phyloP scores from a whole-genome alignment of 2,888 invertebrate genomes.

The Julus scanicus region DNA sequence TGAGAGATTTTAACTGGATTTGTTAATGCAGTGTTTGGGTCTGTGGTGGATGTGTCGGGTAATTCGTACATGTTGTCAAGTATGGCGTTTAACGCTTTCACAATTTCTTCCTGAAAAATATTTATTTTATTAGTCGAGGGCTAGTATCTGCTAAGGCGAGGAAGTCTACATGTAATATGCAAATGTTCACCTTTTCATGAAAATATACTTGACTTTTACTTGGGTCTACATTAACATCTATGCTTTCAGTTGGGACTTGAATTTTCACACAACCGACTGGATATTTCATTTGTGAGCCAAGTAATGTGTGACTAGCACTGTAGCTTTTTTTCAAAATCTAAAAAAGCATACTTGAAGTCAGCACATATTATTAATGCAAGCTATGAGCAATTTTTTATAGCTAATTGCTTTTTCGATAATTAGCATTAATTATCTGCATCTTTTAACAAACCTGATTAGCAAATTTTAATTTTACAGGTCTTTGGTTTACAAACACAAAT shows the following conservation, averaged over 20 bases:
- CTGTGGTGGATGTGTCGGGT: background rate
- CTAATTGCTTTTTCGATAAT: background rate
- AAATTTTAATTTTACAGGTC: constrained; percentile 53
- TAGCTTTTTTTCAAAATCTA: constrained; percentile 67
- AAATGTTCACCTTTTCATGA: constrained; percentile 62
- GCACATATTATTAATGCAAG: background rate
- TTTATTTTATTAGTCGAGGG: background rate
- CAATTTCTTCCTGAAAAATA: constrained; percentile 41
- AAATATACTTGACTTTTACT: constrained; percentile 65
- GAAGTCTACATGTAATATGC: background rate
- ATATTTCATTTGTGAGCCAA: constrained; percentile 62
- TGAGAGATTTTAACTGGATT: background rate
- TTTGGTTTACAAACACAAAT: constrained; percentile 53
- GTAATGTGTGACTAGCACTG: background rate
- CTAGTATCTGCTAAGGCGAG: too few species aligned
- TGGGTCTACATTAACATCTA: constrained; percentile 66
- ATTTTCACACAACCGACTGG: constrained; percentile 67
- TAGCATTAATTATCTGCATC: background rate
- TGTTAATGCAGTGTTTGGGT: background rate
- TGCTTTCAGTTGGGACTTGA: constrained; percentile 61
- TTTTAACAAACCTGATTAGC: constrained; percentile 37
- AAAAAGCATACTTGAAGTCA: constrained; percentile 59
- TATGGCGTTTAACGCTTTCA: background rate
- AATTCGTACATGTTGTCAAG: background rate
- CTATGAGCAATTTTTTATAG: background rate